Conservation (phyloP, 2,888 invertebrate species). For the Aleiodes leptofemur region DNA sequence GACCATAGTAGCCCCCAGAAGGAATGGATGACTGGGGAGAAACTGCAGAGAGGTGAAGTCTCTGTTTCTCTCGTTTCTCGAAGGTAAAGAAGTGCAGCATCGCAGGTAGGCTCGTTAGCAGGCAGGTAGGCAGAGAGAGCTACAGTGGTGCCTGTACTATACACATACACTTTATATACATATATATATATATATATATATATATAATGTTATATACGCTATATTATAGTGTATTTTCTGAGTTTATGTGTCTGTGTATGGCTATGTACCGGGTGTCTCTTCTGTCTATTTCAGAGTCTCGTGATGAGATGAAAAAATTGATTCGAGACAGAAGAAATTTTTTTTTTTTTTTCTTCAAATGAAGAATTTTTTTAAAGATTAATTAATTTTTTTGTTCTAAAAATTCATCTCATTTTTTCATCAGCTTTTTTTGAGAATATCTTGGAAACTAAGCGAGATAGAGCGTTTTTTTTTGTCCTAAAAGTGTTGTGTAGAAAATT, state of each 20-base stretch:
- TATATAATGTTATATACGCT: conserved; percentile 45
- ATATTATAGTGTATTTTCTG: conserved; percentile 68
- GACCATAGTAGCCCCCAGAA: conserved; percentile 47
- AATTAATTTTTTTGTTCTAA: too few relatives aligned
- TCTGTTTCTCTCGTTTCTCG: conserved; percentile 57
- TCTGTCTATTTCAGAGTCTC: conserved; percentile 6
- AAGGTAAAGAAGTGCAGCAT: conserved; percentile 71
- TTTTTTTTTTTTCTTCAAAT: too few relatives aligned
- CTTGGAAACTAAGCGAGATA: too few relatives aligned
- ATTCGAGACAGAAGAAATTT: too few relatives aligned
- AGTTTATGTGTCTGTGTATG: conserved; percentile 58
- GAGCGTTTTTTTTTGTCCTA: too few relatives aligned
- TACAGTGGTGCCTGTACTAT: conserved; percentile 45
- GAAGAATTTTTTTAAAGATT: too few relatives aligned
- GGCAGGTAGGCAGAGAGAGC: conserved; percentile 71
- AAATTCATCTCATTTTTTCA: too few relatives aligned
- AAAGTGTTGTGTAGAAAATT: too few relatives aligned
- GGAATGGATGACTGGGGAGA: conserved; percentile 41
- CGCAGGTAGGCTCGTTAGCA: conserved; percentile 74
- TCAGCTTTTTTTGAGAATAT: too few relatives aligned
- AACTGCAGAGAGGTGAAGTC: conserved; percentile 29
- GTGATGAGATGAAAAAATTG: too few relatives aligned
- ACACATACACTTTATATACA: conserved; percentile 50
- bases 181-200: conserved; percentile 48
- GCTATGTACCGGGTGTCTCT: conserved; percentile 68